These are phyloP conservation scores for Aleiodes sp. DNA, from an alignment of 1,140 invertebrate species.

Conservation along the genomic window DNA sequence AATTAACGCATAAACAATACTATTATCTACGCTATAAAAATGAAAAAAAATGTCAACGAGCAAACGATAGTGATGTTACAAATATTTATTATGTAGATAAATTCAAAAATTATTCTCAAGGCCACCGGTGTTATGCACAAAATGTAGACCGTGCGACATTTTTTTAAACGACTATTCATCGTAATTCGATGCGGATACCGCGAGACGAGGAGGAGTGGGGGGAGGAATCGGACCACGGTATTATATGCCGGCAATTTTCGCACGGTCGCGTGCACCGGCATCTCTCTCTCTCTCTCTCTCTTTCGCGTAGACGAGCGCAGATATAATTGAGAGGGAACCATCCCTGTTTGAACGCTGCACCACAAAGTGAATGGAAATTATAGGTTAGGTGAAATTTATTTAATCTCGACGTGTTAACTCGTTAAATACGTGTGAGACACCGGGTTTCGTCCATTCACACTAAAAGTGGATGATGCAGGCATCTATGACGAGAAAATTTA, in stretches of 20 bases:
- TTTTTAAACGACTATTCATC: neutral
- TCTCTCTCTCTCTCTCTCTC: too few species aligned
- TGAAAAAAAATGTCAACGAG: too few species aligned
- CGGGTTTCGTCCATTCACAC: neutral
- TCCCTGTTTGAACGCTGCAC: neutral
- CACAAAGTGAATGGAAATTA: neutral
- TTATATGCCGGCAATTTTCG: slow-evolving; percentile 14
- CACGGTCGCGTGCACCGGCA: slow-evolving; percentile 17
- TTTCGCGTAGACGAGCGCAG: too few species aligned
- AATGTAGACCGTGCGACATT: neutral
- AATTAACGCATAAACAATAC: too few species aligned
- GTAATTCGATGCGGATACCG: slow-evolving; percentile 9
- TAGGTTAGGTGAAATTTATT: slow-evolving; percentile 3
- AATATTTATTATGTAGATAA: neutral
- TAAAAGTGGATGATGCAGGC: too few species aligned
- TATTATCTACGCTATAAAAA: too few species aligned
- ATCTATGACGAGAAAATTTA: too few species aligned
- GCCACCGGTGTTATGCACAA: neutral
- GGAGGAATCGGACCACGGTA: neutral
- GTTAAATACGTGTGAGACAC: neutral
- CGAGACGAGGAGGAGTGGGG: neutral
- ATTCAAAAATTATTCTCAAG: neutral
- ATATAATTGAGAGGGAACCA: too few species aligned
- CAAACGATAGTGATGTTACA: too few species aligned
- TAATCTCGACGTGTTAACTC: neutral